Conservation (phyloP, 1,140 invertebrate species). For the Conus betulinus region DNA sequence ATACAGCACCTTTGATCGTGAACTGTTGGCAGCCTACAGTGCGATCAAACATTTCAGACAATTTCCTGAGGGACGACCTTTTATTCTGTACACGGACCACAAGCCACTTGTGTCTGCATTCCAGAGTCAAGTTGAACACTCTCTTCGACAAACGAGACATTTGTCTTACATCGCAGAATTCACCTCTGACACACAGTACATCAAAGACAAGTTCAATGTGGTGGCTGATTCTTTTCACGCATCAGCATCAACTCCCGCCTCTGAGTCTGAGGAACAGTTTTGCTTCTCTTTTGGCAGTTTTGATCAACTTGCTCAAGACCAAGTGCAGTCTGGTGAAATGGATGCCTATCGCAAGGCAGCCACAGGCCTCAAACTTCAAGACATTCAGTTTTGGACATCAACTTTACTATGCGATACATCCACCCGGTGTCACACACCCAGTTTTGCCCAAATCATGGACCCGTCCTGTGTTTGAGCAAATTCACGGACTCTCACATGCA, state of each 20-base stretch:
- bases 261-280: neutral
- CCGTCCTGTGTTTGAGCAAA: too few relatives aligned
- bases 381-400: neutral
- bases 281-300: neutral
- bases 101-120: slow-evolving; percentile 22
- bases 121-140: slow-evolving; percentile 19
- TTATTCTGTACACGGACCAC: slow-evolving; percentile 31
- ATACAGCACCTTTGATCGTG: slow-evolving; percentile 24
- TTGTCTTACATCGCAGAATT: slow-evolving; percentile 32
- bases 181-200: slow-evolving; percentile 28
- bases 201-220: slow-evolving; percentile 20
- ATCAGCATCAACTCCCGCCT: slow-evolving; percentile 18
- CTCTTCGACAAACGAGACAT: slow-evolving; percentile 25
- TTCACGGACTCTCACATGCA: too few relatives aligned
- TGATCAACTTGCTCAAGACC: neutral
- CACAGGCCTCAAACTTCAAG: neutral
- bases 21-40: neutral
- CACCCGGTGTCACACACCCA: neutral
- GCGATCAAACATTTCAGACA: slow-evolving; percentile 22
- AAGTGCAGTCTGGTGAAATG: neutral
- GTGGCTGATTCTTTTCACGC: slow-evolving; percentile 28
- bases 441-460: too few relatives aligned
- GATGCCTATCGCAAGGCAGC: neutral
- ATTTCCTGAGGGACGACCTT: slow-evolving; percentile 10
- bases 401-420: neutral